Conservation (phyloP, 2,888 invertebrate species). For the Hyalella azteca region DNA sequence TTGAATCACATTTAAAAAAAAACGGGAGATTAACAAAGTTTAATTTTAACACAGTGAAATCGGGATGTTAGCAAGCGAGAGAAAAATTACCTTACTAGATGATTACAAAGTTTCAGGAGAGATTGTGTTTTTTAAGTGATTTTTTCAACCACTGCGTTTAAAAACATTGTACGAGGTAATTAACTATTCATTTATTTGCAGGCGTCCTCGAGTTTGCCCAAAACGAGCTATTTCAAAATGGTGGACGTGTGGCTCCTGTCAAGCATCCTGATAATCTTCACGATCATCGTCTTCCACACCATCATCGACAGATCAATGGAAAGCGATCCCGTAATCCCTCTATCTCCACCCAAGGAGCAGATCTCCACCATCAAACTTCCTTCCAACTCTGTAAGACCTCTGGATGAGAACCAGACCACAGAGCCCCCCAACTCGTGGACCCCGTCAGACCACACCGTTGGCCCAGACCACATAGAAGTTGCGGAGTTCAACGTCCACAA, state of each 20-base stretch:
- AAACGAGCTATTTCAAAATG: slow-evolving; percentile 53
- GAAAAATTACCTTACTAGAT: too few species aligned
- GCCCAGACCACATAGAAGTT: neutral
- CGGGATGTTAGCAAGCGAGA: too few species aligned
- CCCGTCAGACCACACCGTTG: neutral
- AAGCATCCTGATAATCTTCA: slow-evolving; percentile 52
- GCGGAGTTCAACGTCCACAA: neutral
- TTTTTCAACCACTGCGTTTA: too few species aligned
- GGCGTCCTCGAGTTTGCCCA: slow-evolving; percentile 50
- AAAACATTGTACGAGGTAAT: too few species aligned
- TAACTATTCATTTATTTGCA: neutral
- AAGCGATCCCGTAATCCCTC: neutral
- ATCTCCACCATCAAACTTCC: neutral
- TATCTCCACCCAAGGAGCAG: slow-evolving; percentile 3
- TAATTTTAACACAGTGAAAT: too few species aligned
- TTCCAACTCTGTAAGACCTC: neutral
- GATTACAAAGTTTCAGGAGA: too few species aligned
- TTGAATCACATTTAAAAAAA: too few species aligned
- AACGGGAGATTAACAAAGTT: too few species aligned
- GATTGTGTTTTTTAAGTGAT: too few species aligned
- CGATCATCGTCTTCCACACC: slow-evolving; percentile 54
- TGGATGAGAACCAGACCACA: neutral
- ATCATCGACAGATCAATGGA: slow-evolving; percentile 47
- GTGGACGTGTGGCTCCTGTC: slow-evolving; percentile 55
- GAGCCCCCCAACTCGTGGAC: neutral